These are phyloP conservation scores for Formica selysi DNA, from an alignment of 1,140 invertebrate species.

Conservation along the genomic window DNA sequence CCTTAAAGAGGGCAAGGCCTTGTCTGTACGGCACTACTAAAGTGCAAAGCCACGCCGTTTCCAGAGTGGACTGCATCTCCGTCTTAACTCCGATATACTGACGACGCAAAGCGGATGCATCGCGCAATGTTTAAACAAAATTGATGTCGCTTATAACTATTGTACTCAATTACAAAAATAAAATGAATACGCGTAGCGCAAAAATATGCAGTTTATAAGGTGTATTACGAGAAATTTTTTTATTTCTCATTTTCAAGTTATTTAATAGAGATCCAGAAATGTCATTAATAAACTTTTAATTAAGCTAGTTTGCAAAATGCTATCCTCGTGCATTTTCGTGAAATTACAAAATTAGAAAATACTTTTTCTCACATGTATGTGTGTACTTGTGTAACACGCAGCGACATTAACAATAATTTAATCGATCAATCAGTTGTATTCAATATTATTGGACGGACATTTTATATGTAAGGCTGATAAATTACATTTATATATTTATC, in stretches of 20 bases:
- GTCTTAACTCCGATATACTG: slow-evolving; percentile 18
- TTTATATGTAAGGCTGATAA: neutral
- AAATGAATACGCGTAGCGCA: neutral
- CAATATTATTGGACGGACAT: too few relatives aligned
- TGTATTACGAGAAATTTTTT: neutral
- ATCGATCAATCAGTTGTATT: neutral
- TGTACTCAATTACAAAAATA: neutral
- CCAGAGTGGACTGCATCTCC: slow-evolving; percentile 28
- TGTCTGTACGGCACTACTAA: slow-evolving; percentile 63
- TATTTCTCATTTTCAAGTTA: neutral
- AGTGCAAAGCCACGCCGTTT: slow-evolving; percentile 64
- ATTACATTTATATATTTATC: slow-evolving; percentile 27
- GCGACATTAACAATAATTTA: neutral
- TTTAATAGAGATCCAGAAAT: slow-evolving; percentile 3
- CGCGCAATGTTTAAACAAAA: neutral
- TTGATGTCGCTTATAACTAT: neutral
- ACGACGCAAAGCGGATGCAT: neutral
- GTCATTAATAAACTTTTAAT: slow-evolving; percentile 26
- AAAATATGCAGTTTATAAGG: neutral
- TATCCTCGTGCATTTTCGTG: neutral
- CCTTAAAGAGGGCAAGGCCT: slow-evolving; percentile 79
- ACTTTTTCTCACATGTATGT: neutral
- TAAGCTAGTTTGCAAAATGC: neutral
- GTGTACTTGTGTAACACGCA: neutral
- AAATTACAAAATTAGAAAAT: neutral